Evolutionary conservation across 2,797 vertebrate species (phyloP).

Genomic region (Alauda arvensis): DNA sequence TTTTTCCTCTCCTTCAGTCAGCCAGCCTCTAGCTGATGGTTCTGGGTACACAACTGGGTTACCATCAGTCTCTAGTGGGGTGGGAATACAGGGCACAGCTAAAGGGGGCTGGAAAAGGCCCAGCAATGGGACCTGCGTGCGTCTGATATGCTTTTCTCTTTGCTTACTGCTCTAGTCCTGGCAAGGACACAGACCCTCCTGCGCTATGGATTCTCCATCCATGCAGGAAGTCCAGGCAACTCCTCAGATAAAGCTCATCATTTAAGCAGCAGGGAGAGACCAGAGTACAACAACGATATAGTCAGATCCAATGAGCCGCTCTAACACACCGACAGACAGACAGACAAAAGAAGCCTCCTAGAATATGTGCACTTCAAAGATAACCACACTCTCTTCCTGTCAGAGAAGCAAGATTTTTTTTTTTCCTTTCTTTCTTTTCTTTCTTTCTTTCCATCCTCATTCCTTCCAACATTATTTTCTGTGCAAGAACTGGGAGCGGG

Average conservation of each 20-base stretch:
- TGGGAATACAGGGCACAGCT: constrained; percentile 24
- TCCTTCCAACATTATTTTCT: constrained; percentile 66
- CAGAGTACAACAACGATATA: constrained; percentile 45
- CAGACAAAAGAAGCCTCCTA: constrained; percentile 64
- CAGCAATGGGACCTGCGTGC: constrained; percentile 1
- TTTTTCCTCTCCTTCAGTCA: constrained; percentile 61
- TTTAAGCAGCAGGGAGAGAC: constrained; percentile 66
- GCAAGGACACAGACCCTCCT: constrained; percentile 44
- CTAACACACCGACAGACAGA: constrained; percentile 61
- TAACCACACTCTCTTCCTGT: constrained; percentile 66
- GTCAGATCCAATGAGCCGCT: constrained; percentile 53
- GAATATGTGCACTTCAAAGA: constrained; percentile 64
- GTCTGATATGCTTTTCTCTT: constrained; percentile 24
- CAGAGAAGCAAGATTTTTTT: constrained; percentile 46
- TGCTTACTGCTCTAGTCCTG: constrained; percentile 51
- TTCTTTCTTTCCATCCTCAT: constrained; percentile 8
- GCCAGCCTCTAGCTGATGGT: constrained; percentile 55
- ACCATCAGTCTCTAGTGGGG: constrained; percentile 51
- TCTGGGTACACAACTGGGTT: constrained; percentile 25
- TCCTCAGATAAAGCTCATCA: constrained; percentile 63
- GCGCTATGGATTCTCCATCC: constrained; percentile 13
- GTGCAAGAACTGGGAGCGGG: constrained; percentile 46
- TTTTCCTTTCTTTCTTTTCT: background rate
- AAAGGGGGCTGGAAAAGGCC: constrained; percentile 20
- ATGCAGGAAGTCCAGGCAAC: constrained; percentile 25